Base-by-base conservation (phyloP, 1,140 invertebrate species). In the Drosophila pectinifera region DNA sequence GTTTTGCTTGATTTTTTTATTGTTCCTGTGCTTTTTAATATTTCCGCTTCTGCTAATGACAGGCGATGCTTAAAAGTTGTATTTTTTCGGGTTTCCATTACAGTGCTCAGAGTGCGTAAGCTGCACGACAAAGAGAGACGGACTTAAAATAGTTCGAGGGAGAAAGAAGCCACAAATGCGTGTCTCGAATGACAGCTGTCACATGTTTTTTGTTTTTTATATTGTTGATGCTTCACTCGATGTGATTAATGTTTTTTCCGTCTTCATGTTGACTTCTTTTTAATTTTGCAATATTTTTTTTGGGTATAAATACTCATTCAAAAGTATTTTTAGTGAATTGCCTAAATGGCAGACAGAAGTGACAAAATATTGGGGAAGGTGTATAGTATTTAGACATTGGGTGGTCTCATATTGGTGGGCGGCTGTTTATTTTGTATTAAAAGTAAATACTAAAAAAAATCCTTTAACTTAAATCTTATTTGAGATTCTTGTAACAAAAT, bases 161-260 rank as follows among this genome's bases (percentile, higher is more conserved):
- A 42, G 39, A 68, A 49, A 42, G 24, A 56, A 46, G 20, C 68
- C 34, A 61, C 64, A 88, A 83, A 38, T 78, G 80, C 80, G 80
- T 82, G 70, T 64, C 63, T 70, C 63, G 39, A 83, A 73, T 83
- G 83, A 88, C 83, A 88, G 83, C 84, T 89, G 83, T 88, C 83
- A 89, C 83, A 88, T 58, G 39, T 59, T 73, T 78, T 58, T 70
- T 65, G 59, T 67, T 28, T 18, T 74, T 41, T 49, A 31, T 63
- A 49, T 68, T 68, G 28, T 45, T 41, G 18, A n/a, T 38, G n/a
- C 34, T 24, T 59, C 22, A 14, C 18, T 42, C 16, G 28, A 34
- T 61, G 80, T 88, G 84, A 88, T 88, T 89, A 88, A 88, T 88
- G 84, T 73, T 57, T 68, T 64, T 42, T 51, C 31, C 1, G 24